These are phyloP conservation scores for Ophiothrix spiculata DNA, from an alignment of 35 echinoderm and acorn worm species.

Conservation along the genomic window DNA sequence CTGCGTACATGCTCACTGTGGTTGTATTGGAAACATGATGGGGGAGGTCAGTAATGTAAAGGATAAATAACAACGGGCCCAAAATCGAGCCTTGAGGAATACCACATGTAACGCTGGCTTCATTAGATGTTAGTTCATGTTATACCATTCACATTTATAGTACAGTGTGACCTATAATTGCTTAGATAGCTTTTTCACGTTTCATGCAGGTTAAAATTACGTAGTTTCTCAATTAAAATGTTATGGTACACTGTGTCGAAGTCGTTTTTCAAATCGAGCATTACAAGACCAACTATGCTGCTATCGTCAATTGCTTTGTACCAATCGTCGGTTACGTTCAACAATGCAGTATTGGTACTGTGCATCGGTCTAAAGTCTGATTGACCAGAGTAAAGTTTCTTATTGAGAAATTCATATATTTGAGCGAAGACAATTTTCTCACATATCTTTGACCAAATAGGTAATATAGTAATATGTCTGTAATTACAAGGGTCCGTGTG, in stretches of 20 bases:
- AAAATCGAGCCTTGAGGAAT: neutral
- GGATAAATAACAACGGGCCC: neutral
- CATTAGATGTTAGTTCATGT: neutral
- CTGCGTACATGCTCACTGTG: neutral
- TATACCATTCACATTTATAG: neutral
- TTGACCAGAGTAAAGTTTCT: neutral
- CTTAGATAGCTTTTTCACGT: neutral
- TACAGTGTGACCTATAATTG: neutral
- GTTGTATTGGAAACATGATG: neutral
- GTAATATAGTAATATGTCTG: neutral
- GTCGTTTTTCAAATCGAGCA: conserved; percentile 1
- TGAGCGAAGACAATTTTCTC: neutral
- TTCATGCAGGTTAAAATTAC: neutral
- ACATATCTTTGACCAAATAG: neutral
- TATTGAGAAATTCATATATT: neutral
- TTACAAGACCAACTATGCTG: neutral
- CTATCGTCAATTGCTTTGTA: neutral
- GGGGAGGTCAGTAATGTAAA: conserved; percentile 4
- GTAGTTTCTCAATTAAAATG: neutral
- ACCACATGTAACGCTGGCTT: neutral
- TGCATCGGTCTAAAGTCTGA: neutral
- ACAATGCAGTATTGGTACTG: neutral
- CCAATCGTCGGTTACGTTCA: conserved; percentile 19
- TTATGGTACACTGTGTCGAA: conserved; percentile 10
- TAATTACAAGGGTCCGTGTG: conserved; percentile 10